Evolutionary conservation across 2,888 invertebrate genomes (phyloP).

Genomic region (Cataglyphis cursor): DNA sequence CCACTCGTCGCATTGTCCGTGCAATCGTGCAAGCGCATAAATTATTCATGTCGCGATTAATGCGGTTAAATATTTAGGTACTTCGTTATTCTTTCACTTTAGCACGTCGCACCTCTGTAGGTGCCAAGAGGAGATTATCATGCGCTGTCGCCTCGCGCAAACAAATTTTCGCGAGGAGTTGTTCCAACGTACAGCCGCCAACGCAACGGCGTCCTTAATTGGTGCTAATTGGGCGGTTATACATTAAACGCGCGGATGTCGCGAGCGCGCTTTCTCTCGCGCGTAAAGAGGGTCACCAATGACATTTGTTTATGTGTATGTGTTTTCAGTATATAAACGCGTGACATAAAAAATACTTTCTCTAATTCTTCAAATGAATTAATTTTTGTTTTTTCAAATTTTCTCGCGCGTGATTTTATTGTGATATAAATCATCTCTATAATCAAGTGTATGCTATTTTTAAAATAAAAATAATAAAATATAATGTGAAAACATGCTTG

Average conservation of each 20-base stretch:
- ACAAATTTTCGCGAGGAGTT: conserved; percentile 64
- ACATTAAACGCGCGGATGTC: conserved; percentile 48
- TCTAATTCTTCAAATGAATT: conserved; percentile 8
- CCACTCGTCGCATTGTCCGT: conserved; percentile 38
- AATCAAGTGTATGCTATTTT: background rate
- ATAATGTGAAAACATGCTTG: background rate
- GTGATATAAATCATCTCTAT: background rate
- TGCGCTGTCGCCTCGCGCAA: conserved; percentile 56
- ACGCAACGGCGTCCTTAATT: conserved; percentile 63
- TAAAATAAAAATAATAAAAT: background rate
- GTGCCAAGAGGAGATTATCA: conserved; percentile 58
- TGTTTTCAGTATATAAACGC: background rate
- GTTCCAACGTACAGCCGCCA: conserved; percentile 51
- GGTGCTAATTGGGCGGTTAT: conserved; percentile 70
- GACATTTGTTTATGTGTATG: background rate
- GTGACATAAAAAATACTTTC: background rate
- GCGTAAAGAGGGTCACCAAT: conserved; percentile 3
- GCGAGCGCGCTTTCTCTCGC: conserved; percentile 42
- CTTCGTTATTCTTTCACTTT: conserved; percentile 71
- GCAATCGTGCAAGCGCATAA: conserved; percentile 65
- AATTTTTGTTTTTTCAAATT: background rate
- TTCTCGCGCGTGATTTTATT: background rate
- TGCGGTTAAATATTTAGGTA: conserved; percentile 76
- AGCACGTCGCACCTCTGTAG: conserved; percentile 27
- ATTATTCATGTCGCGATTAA: conserved; percentile 76